A percentile compares a stretch with the other conserved stretches of the same genome.
phyloP scores from a whole-genome alignment of 2,113 vertebrate species.

The Azemiops feae region DNA sequence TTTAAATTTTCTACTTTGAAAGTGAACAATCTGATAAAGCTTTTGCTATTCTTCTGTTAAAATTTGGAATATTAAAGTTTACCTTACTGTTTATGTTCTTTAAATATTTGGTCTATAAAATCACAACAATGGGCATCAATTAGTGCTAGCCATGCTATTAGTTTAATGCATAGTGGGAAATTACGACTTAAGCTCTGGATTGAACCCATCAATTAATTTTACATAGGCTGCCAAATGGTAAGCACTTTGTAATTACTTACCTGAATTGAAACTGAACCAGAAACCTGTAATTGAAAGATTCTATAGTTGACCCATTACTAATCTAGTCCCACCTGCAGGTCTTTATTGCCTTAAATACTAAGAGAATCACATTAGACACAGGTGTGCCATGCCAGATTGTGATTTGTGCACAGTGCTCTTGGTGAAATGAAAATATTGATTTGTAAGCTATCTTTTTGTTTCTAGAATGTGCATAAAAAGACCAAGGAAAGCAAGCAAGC shows the following conservation, averaged over 20 bases:
- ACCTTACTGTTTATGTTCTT: not conserved
- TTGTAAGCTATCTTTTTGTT: not conserved
- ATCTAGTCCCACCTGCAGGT: constrained; percentile 12
- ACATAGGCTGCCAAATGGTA: constrained; percentile 18
- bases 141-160: not conserved
- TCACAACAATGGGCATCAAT: constrained; percentile 4
- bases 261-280: constrained; percentile 22
- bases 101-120: not conserved
- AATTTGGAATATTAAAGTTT: not conserved
- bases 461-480: not conserved
- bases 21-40: not conserved
- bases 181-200: not conserved
- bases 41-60: not conserved
- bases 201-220: constrained; percentile 18
- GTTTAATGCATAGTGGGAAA: accelerated
- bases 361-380: not conserved
- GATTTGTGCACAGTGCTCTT: not conserved
- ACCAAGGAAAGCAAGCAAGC: not conserved
- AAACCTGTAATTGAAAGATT: constrained; percentile 16
- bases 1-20: not conserved
- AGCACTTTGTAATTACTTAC: constrained; percentile 8
- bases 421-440: not conserved
- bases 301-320: constrained; percentile 32
- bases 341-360: constrained; percentile 27
- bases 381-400: constrained; percentile 7